Conservation (phyloP, 2,888 invertebrate genomes). For the Platynereis dumerilii region DNA sequence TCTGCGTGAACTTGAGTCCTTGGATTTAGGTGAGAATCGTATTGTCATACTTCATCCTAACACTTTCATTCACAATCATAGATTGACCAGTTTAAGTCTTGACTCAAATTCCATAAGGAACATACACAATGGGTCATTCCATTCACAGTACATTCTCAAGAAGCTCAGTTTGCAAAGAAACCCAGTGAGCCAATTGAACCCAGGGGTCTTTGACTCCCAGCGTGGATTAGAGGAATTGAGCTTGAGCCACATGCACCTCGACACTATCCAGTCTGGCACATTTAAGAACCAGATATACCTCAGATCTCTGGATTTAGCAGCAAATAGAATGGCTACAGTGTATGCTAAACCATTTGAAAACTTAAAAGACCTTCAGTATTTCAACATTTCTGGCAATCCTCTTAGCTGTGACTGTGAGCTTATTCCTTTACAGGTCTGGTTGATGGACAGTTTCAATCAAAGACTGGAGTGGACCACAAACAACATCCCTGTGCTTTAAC, state of each 20-base stretch:
- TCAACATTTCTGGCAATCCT: constrained; percentile 19
- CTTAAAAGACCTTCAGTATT: constrained; percentile 12
- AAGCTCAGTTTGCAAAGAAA: constrained; percentile 9
- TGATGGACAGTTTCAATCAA: constrained; percentile 1
- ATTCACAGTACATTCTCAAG: not conserved
- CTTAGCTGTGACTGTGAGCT: constrained; percentile 18
- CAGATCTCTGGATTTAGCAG: constrained; percentile 7
- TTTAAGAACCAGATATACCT: not conserved
- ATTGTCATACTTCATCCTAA: constrained; percentile 1
- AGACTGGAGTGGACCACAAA: constrained; percentile 5
- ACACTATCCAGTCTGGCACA: not conserved
- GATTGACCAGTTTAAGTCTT: constrained; percentile 4
- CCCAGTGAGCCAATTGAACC: not conserved
- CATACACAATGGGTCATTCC: not conserved
- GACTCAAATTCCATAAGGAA: constrained; percentile 1
- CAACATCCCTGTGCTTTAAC: constrained; percentile 6
- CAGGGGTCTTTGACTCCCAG: not conserved
- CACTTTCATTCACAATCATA: not conserved
- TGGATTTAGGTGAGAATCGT: constrained; percentile 10
- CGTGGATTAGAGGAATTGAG: constrained; percentile 3
- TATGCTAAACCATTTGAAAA: not conserved
- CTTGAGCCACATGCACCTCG: not conserved
- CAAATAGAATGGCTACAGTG: constrained; percentile 5
- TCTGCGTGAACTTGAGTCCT: not conserved
- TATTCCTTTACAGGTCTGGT: not conserved